These are phyloP conservation scores for Arizona elegans DNA, from an alignment of 2,113 vertebrate species.

Conservation along the genomic window DNA sequence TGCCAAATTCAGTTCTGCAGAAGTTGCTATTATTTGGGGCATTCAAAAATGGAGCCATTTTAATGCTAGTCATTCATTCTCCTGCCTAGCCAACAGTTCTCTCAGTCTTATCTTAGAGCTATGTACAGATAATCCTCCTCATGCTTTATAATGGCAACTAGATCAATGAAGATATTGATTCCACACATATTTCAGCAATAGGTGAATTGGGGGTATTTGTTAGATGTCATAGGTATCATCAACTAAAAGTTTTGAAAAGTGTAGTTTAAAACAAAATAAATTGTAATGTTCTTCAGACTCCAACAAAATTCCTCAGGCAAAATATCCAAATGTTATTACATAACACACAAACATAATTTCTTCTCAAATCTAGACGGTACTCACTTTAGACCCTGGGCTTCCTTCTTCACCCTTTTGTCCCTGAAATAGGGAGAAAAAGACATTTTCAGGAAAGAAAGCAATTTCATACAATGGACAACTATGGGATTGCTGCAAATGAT, in stretches of 20 bases:
- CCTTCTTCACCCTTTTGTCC: conserved; percentile 84
- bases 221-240: neutral
- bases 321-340: neutral
- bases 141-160: neutral
- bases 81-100: neutral
- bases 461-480: neutral
- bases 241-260: neutral
- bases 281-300: neutral
- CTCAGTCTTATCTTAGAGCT: neutral
- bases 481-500: neutral
- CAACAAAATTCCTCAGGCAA: neutral
- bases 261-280: neutral
- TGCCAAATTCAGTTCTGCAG: neutral
- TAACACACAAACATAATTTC: neutral
- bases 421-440: conserved; percentile 64
- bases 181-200: neutral
- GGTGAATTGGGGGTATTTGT: neutral
- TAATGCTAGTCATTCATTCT: neutral
- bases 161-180: neutral
- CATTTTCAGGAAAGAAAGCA: neutral
- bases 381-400: conserved; percentile 79
- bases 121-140: neutral
- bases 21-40: neutral
- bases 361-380: conserved; percentile 32
- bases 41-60: neutral